Conservation (phyloP, 1,140 invertebrate genomes). For the Drosophila melanica region DNA sequence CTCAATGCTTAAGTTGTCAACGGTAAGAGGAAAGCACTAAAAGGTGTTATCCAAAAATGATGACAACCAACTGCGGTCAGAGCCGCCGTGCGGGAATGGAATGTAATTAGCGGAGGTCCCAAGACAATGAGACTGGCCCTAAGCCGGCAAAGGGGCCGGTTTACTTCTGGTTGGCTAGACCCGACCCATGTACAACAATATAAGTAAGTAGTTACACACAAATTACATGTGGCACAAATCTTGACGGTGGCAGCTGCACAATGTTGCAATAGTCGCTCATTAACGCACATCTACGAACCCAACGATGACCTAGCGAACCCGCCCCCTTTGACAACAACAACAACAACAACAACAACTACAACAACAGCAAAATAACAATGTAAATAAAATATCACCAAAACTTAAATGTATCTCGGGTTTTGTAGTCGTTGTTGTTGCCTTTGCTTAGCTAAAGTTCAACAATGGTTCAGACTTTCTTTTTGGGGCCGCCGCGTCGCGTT, state of each 20-base stretch:
- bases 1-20: constrained; percentile 43
- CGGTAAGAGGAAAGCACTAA: constrained; percentile 4
- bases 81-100: neutral
- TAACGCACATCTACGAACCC: constrained; percentile 17
- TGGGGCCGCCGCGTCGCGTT: constrained; percentile 33
- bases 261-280: constrained; percentile 42
- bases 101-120: constrained; percentile 34
- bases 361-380: neutral
- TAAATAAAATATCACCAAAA: neutral
- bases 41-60: constrained; percentile 42
- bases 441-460: constrained; percentile 22
- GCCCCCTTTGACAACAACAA: neutral
- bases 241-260: constrained; percentile 25
- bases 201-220: constrained; percentile 19
- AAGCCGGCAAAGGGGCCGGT: constrained; percentile 16
- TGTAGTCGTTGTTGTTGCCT: neutral
- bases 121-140: constrained; percentile 8
- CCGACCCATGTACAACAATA: neutral
- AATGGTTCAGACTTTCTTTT: constrained; percentile 48
- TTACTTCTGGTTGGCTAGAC: constrained; percentile 34
- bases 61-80: constrained; percentile 40
- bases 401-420: constrained; percentile 2
- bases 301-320: constrained; percentile 23
- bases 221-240: constrained; percentile 24
- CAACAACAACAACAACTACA: no score